Percentiles rank a stretch among this genome's conserved stretches.
Evolutionary conservation across 2,113 vertebrate species (phyloP).

Genomic region (Ophthalmolycus amberensis): DNA sequence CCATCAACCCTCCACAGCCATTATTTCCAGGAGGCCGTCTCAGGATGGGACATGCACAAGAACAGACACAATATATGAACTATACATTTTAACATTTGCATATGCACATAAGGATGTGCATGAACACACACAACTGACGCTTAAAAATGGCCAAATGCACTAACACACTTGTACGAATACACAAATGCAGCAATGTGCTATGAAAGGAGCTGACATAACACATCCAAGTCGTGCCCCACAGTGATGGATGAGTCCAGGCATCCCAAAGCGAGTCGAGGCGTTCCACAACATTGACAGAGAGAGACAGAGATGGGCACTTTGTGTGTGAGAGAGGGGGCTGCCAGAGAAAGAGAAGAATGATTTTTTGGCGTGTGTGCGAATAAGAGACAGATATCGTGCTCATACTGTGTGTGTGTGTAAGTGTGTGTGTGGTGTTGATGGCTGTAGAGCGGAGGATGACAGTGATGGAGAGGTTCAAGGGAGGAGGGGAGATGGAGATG

Average conservation of each 20-base stretch:
- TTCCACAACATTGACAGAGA: slow-evolving; percentile 74
- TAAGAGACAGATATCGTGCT: slow-evolving; percentile 37
- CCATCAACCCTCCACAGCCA: not conserved
- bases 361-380: slow-evolving; percentile 59
- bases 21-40: not conserved
- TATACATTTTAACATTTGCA: not conserved
- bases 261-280: slow-evolving; percentile 54
- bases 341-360: slow-evolving; percentile 69
- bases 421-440: slow-evolving; percentile 38
- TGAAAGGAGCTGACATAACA: slow-evolving; percentile 58
- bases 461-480: slow-evolving; percentile 78
- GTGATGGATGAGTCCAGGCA: slow-evolving; percentile 74
- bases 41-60: not conserved
- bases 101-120: not conserved
- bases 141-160: slow-evolving; percentile 14
- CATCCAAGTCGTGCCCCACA: slow-evolving; percentile 38
- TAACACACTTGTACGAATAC: slow-evolving; percentile 27
- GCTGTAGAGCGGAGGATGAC: slow-evolving; percentile 69
- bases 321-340: slow-evolving; percentile 42
- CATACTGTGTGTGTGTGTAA: slow-evolving; percentile 15
- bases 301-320: slow-evolving; percentile 59
- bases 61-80: not conserved
- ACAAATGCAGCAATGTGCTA: slow-evolving; percentile 35
- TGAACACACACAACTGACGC: not conserved
- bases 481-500: slow-evolving; percentile 60